Evolutionary conservation across 2,797 vertebrate species (phyloP), one percentile per base, ranked within the genome.

Genomic region (Phrynocephalus vlangalii): DNA sequence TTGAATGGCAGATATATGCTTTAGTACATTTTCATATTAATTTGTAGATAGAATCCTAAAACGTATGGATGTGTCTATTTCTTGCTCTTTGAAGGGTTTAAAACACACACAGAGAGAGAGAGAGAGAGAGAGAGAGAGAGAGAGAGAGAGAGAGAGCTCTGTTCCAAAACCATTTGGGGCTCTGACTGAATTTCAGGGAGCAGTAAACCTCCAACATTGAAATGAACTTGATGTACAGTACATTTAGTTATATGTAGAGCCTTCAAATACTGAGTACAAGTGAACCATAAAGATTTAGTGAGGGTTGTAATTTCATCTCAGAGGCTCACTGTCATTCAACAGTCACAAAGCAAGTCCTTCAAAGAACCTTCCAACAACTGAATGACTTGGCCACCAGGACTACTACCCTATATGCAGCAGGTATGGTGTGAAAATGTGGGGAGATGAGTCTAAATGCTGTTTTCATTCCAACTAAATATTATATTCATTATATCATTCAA

Each of bases 201-300:
- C 22, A 90, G 33, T 79, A 93, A 93, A 91, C 52, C 33, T 89
- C 83, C 80, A 91, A 81, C 91, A 88, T 3, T 63, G 76, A 92
- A 93, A 92, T 67, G n/a, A 91, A 83, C 28, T 60, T 63, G 33
- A 90, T 5, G 1, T 50, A 83, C 30, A 83, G 85, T 66, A 86
- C 2, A 33, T 87, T 94, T 90, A 79, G 11, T 91, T 93, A 82
- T 77, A 63, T 52, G 6, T n/a, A 86, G 91, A 84, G 87, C 30
- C 10, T 75, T 7, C 79, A 70, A 89, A 92, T 89, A 85, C 78
- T 76, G 70, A 91, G 38, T 10, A 60, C 0, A 16, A 90, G 22
- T 72, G 82, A 92, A 93, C 48, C 73, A 81, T 77, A 84, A 81
- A 92, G 33, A 2, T 20, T 90, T 87, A 92, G 63, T 33, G 33